Evolutionary conservation across 30 jellyfish, hydroid and myxozoan genomes (phyloP).

Genomic region (Morbakka virulenta): DNA sequence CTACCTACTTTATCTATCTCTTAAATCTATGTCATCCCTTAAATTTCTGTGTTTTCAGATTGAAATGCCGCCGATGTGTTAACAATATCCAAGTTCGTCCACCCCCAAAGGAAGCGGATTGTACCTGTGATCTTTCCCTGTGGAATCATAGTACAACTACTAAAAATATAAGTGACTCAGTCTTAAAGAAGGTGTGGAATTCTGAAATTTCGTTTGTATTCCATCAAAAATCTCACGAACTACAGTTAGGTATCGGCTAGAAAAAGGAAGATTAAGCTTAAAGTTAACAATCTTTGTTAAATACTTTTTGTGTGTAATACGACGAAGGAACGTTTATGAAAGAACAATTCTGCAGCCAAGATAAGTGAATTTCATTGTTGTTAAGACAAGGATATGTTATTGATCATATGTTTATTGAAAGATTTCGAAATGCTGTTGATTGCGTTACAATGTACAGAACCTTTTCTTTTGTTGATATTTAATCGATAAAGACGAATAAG

Average conservation of each 20-base stretch:
- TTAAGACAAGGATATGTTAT: too few species aligned
- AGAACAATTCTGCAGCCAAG: too few species aligned
- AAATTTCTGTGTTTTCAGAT: slow-evolving; percentile 51
- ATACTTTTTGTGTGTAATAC: too few species aligned
- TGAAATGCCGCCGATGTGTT: slow-evolving; percentile 96
- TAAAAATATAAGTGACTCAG: slow-evolving; percentile 81
- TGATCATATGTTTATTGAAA: too few species aligned
- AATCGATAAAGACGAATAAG: too few species aligned
- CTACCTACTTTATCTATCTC: not conserved
- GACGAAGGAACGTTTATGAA: too few species aligned
- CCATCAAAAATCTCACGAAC: slow-evolving; percentile 95
- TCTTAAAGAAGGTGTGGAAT: slow-evolving; percentile 91
- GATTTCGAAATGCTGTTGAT: too few species aligned
- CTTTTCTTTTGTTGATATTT: too few species aligned
- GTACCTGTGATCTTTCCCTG: slow-evolving; percentile 78
- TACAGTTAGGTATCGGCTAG: slow-evolving; percentile 49
- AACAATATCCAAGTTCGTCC: slow-evolving; percentile 84
- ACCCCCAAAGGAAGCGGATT: slow-evolving; percentile 95
- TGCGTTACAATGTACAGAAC: too few species aligned
- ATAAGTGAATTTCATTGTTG: too few species aligned
- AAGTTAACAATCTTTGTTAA: too few species aligned
- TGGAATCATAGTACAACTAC: slow-evolving; percentile 97
- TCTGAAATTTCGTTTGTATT: slow-evolving; percentile 96
- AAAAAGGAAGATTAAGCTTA: too few species aligned
- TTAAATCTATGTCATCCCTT: not conserved